Base-by-base conservation (phyloP, 2,797 vertebrate species). In the Pelodytes ibericus region DNA sequence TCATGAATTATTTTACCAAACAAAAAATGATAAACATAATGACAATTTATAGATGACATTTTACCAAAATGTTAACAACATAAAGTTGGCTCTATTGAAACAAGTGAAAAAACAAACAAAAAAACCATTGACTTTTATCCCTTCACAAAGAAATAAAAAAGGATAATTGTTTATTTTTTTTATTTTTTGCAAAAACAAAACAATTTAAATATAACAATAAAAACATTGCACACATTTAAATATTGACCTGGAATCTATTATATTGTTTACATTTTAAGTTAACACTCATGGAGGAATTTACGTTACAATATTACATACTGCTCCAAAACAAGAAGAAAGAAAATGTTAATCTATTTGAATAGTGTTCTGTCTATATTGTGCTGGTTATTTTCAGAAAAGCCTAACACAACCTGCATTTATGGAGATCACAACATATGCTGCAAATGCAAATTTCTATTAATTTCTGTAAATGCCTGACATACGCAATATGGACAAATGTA, bases 191-290 rank as follows among this genome's bases (percentile, higher is more conserved):
- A 47, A 47, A 53, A 7, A 53, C 20, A 53, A 22, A 36, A 25
- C 69, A 66, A 65, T 79, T 83, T 81, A 83, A 83, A 72, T 26
- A 77, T 3, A 10, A 20, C 11, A 31, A 76, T 71, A 27, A 57
- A n/a, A 39, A 77, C 84, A 83, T 80, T 80, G 79, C 67, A 74
- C 16, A 20, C 60, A 81, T 75, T 80, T 82, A 85, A 87, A 82
- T 80, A 60, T 59, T 61, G 81, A 84, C 77, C 82, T 83, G 84
- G 85, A 84, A 71, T 71, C 25, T 36, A 75, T 2, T 7, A 10
- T 16, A 33, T n/a, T 16, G 25, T 25, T 30, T 26, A 58, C 25
- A 27, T 58, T 26, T 58, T 29, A 27, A 53, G 24, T 22, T 53
- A 53, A 53, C 49, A 16, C 56, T 58, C 25, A 58, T 6, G 18